These are phyloP conservation scores for Cyanoliseus patagonus DNA, from an alignment of 2,113 vertebrate genomes.

Conservation along the genomic window DNA sequence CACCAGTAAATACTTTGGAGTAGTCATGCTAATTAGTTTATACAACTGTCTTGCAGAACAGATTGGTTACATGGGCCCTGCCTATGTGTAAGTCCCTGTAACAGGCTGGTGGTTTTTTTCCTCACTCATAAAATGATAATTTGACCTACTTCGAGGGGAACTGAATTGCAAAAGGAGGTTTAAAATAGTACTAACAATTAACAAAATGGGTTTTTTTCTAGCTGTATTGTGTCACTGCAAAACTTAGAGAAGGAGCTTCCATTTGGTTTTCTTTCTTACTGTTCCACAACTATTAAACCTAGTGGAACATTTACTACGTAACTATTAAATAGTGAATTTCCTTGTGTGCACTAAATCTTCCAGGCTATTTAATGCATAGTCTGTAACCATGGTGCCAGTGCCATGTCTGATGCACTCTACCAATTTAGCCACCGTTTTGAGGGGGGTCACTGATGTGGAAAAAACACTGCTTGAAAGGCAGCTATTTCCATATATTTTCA, in stretches of 20 bases:
- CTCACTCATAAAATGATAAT: background rate
- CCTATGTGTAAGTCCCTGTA: background rate
- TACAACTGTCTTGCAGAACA: background rate
- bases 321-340: background rate
- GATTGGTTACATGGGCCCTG: background rate
- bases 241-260: background rate
- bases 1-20: background rate
- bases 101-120: background rate
- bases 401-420: background rate
- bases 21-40: background rate
- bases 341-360: background rate
- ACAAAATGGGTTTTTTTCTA: background rate
- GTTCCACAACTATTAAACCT: background rate
- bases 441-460: background rate
- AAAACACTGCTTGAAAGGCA: slow-evolving; percentile 7
- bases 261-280: background rate
- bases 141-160: background rate
- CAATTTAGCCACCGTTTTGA: background rate
- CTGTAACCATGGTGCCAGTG: background rate
- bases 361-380: background rate
- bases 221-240: background rate
- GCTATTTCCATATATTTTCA: slow-evolving; percentile 31
- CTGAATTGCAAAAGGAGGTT: background rate
- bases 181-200: background rate
- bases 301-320: background rate